These are phyloP conservation scores for Barbus barbus DNA, from an alignment of 2,113 vertebrate genomes.

Conservation along the genomic window DNA sequence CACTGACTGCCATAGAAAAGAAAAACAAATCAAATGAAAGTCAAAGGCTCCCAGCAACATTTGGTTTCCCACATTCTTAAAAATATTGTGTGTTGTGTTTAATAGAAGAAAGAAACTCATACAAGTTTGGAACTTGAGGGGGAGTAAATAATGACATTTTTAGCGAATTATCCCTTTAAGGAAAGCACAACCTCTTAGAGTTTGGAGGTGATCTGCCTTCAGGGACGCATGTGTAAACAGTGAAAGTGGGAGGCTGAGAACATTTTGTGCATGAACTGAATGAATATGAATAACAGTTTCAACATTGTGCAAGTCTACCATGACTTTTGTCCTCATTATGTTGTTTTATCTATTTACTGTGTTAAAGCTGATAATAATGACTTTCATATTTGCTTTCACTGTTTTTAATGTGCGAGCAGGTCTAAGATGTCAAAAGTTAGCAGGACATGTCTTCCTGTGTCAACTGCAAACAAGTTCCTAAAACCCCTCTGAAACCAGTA, in stretches of 20 bases:
- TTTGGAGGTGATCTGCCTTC: constrained; percentile 19
- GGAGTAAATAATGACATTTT: background rate
- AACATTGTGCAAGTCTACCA: background rate
- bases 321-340: background rate
- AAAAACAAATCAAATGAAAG: background rate
- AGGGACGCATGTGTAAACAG: constrained; percentile 29
- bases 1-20: background rate
- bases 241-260: constrained; percentile 44
- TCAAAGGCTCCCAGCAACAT: background rate
- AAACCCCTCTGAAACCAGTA: background rate
- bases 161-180: background rate
- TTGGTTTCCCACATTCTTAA: background rate
- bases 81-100: background rate
- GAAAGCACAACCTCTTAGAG: constrained; percentile 13
- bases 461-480: background rate
- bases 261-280: constrained; percentile 35
- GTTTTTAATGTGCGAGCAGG: background rate
- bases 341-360: background rate
- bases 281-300: background rate
- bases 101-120: background rate
- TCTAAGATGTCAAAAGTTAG: background rate
- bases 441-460: background rate
- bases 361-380: background rate
- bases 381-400: background rate
- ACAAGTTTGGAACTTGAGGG: background rate